Evolutionary conservation across 1,140 invertebrate genomes (phyloP), one percentile per base, ranked within the genome.

Genomic region (Parapsyche elsis): DNA sequence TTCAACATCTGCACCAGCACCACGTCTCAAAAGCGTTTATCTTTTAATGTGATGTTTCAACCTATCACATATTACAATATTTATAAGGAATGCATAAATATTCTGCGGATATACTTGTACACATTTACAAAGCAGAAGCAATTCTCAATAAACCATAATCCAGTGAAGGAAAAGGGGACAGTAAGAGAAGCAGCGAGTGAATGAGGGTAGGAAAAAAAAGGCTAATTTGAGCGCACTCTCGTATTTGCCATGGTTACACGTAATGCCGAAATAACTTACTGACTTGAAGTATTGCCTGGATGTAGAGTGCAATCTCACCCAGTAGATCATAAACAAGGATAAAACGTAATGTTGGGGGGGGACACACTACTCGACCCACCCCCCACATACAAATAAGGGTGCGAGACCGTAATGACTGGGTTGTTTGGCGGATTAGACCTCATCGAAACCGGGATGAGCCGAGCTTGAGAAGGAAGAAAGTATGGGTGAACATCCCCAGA

Each of bases 291-390:
- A 78, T 70, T 70, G 67, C 76, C 64, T 9, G 74, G 9, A 44
- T 14, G 23, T 1, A 21, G 49, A 26, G 77, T 78, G 77, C 77
- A 78, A 78, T 78, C 61, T 70, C 59, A n/a, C 77, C 76, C 59
- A 73, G 61, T 70, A 16, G 77, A 78, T 78, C 77, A 78, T 78
- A 78, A 78, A 78, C 77, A 71, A 78, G 77, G 64, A 78, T 78
- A 78, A 70, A 73, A 67, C 23, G 77, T 78, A 78, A 78, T 78
- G 61, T 78, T 10, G 64, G 44, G 45, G 61, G 9, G 30, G 57
- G 26, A 46, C n/a, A 23, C 1, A 38, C 23, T 23, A 30, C 64
- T 23, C 9, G 21, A 26, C 21, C 9, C 24, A 14, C 9, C 64
- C 24, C 64, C 10, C 9, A 12, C 24, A 23, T 0, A 21, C 57